Percentiles rank a stretch among this genome's conserved stretches.
These are phyloP conservation scores for Mya arenaria DNA, from an alignment of 1,140 invertebrate species.

Conservation along the genomic window DNA sequence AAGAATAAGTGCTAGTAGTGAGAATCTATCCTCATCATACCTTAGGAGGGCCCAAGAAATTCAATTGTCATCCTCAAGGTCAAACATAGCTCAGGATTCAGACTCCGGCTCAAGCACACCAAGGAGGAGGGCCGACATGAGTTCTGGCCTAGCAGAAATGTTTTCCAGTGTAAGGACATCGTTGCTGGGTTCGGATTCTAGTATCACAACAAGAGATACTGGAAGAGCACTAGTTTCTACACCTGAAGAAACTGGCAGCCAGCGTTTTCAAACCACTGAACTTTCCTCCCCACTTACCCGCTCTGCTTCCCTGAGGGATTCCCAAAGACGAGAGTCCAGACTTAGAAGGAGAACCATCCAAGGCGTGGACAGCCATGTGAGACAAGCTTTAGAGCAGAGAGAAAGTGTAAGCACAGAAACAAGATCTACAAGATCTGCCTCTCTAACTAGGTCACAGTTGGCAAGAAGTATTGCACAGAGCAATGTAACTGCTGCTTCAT, in stretches of 20 bases:
- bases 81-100: not conserved
- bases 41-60: not conserved
- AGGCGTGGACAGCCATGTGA: conserved; percentile 35
- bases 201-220: not conserved
- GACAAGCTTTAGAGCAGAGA: conserved; percentile 16
- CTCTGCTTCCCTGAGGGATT: conserved; percentile 21
- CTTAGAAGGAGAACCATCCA: conserved; percentile 47
- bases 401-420: not conserved
- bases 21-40: conserved; percentile 9
- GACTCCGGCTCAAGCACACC: conserved; percentile 33
- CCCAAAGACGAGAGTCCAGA: not conserved
- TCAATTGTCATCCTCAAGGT: not conserved
- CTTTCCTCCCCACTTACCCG: not conserved
- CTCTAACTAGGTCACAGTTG: not conserved
- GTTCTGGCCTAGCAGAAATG: conserved; percentile 17
- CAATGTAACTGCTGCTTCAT: not conserved
- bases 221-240: not conserved
- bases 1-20: conserved; percentile 24
- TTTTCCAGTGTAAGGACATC: conserved; percentile 14
- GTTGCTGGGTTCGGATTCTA: conserved; percentile 8
- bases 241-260: conserved; percentile 14
- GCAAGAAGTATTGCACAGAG: not conserved
- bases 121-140: not conserved
- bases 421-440: not conserved
- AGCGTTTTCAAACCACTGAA: not conserved